Conservation (phyloP, 1,140 invertebrate genomes). For the Eupristina koningsbergeri region DNA sequence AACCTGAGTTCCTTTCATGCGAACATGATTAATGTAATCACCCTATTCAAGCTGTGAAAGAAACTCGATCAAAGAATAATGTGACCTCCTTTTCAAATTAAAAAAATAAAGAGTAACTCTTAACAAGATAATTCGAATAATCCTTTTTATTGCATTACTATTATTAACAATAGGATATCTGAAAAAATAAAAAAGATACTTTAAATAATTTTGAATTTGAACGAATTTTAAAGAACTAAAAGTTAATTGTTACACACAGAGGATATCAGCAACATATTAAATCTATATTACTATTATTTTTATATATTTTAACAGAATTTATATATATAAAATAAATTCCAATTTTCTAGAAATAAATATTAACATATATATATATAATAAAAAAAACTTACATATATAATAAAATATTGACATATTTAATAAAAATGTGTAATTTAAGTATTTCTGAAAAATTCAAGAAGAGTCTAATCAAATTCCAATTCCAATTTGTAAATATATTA, state of each 20-base stretch:
- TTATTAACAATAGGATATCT: background rate
- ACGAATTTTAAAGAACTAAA: background rate
- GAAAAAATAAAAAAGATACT: background rate
- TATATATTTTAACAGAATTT: no score
- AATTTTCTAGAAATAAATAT: no score
- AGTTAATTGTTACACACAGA: background rate
- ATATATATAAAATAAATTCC: no score
- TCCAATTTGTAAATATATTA: no score
- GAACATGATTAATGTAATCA: constrained; percentile 8
- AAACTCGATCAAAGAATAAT: constrained; percentile 3
- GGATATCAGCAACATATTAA: no score
- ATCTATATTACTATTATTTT: no score
- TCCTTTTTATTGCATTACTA: background rate
- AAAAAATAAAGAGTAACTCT: constrained; percentile 2
- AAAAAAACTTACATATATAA: no score
- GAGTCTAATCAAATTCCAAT: no score
- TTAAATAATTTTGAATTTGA: background rate
- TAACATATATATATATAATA: no score
- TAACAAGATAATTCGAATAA: background rate
- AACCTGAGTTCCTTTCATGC: background rate
- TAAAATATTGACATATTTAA: no score
- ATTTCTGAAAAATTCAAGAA: no score
- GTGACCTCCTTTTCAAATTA: constrained; percentile 1
- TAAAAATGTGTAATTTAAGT: no score
- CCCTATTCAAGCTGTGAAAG: background rate